Percentiles rank a stretch among this genome's conserved stretches.
Conservation (phyloP, 2,888 invertebrate genomes). For the Harpalus rubripes region DNA sequence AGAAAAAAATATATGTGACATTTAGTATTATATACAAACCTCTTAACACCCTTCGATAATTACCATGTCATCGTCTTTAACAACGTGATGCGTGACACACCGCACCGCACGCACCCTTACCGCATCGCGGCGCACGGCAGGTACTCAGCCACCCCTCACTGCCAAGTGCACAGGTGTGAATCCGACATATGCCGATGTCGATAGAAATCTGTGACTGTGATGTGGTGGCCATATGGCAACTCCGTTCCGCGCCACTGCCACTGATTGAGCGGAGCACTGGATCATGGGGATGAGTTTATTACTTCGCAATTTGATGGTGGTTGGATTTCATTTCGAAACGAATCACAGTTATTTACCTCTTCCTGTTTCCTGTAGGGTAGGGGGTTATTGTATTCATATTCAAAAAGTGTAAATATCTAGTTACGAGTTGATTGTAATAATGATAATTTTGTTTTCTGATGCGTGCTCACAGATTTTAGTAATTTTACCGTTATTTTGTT, state of each 20-base stretch:
- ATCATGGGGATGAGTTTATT: conserved; percentile 47
- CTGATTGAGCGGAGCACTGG: not conserved
- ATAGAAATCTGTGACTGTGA: conserved; percentile 61
- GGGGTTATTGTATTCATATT: too few relatives aligned
- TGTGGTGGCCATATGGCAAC: conserved; percentile 48
- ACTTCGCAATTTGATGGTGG: conserved; percentile 7
- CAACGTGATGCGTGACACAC: conserved; percentile 26
- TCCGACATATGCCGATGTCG: conserved; percentile 60
- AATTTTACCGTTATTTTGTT: too few relatives aligned
- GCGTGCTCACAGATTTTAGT: too few relatives aligned
- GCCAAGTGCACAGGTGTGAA: conserved; percentile 61
- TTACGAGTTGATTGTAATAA: too few relatives aligned
- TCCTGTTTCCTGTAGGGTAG: too few relatives aligned
- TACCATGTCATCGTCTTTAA: conserved; percentile 63
- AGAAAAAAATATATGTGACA: not conserved
- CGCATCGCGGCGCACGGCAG: conserved; percentile 33
- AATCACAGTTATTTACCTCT: not conserved
- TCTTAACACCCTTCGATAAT: conserved; percentile 40
- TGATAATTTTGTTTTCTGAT: too few relatives aligned
- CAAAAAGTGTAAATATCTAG: too few relatives aligned
- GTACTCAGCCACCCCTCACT: conserved; percentile 8
- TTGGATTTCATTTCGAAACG: conserved; percentile 15
- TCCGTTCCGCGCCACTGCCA: conserved; percentile 43
- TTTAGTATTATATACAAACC: not conserved
- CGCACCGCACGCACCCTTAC: conserved; percentile 46